A percentile compares a stretch with the other conserved stretches of the same genome.
Conservation (phyloP, 2,888 invertebrate species). For the Crepidodera aurea region DNA sequence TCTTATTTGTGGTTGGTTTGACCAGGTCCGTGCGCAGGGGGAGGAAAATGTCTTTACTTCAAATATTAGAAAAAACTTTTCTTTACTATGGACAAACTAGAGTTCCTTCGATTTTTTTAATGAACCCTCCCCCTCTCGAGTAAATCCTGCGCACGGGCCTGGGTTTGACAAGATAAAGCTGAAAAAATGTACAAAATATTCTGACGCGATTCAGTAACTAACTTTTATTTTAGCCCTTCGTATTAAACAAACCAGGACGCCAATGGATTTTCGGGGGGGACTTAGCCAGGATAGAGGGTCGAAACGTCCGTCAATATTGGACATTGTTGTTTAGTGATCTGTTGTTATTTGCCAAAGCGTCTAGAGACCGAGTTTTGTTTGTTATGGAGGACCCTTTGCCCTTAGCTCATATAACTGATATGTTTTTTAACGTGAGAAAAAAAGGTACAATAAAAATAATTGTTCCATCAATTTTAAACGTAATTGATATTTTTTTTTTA, state of each 20-base stretch:
- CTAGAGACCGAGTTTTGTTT: slow-evolving; percentile 84
- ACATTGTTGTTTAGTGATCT: slow-evolving; percentile 85
- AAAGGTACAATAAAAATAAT: slow-evolving; percentile 72
- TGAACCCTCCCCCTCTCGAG: no score
- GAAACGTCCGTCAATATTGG: slow-evolving; percentile 85
- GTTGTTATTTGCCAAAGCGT: slow-evolving; percentile 85
- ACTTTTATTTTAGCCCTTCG: slow-evolving; percentile 72
- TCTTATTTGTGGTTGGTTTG: no score
- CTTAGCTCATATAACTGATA: slow-evolving; percentile 79
- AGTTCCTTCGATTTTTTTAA: no score
- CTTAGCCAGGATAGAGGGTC: slow-evolving; percentile 81
- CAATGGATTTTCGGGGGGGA: slow-evolving; percentile 93
- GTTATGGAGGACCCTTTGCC: slow-evolving; percentile 88
- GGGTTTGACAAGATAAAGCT: no score
- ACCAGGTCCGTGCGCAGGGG: no score
- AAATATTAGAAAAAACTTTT: no score
- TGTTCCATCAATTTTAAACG: no score
- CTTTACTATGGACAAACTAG: no score
- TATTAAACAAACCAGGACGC: slow-evolving; percentile 81
- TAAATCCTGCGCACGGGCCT: no score
- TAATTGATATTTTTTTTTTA: slow-evolving; percentile 28
- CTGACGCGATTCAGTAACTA: no score
- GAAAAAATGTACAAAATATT: no score
- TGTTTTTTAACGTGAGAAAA: slow-evolving; percentile 86
- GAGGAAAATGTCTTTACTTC: no score